Evolutionary conservation across 2,888 invertebrate genomes (phyloP).

Genomic region (Lydus trimaculatus): DNA sequence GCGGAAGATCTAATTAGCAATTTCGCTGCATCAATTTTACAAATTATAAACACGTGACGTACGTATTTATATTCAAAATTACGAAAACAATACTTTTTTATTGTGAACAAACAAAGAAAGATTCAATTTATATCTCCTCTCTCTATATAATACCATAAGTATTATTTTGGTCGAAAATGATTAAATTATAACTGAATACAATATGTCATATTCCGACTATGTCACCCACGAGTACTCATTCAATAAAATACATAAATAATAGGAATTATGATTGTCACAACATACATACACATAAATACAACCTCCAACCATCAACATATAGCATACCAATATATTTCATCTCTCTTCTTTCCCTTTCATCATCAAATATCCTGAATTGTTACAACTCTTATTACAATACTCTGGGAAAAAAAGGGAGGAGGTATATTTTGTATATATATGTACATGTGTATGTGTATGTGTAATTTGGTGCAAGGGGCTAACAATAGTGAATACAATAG

Average conservation of each 20-base stretch:
- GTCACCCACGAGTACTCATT: constrained; percentile 2
- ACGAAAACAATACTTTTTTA: not conserved
- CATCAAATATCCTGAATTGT: constrained; percentile 15
- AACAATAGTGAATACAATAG: constrained; percentile 52
- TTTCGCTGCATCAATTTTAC: no score
- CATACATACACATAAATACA: constrained; percentile 44
- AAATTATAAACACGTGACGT: no score
- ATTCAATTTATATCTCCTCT: not conserved
- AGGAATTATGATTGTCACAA: constrained; percentile 58
- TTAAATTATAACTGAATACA: constrained; percentile 4
- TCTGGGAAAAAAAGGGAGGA: constrained; percentile 39
- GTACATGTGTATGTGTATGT: not conserved
- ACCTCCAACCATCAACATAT: constrained; percentile 41
- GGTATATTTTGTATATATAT: not conserved
- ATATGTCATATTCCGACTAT: not conserved
- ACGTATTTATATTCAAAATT: not conserved
- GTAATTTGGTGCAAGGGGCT: constrained; percentile 46
- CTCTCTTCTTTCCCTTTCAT: constrained; percentile 32
- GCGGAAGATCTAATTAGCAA: no score
- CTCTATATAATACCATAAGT: no score
- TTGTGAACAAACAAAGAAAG: not conserved
- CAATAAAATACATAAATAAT: constrained; percentile 44
- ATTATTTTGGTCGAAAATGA: not conserved
- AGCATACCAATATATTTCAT: constrained; percentile 19
- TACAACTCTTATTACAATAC: constrained; percentile 15